phyloP scores from a whole-genome alignment of 2,797 vertebrate species.

The Sebastes hubbsi region DNA sequence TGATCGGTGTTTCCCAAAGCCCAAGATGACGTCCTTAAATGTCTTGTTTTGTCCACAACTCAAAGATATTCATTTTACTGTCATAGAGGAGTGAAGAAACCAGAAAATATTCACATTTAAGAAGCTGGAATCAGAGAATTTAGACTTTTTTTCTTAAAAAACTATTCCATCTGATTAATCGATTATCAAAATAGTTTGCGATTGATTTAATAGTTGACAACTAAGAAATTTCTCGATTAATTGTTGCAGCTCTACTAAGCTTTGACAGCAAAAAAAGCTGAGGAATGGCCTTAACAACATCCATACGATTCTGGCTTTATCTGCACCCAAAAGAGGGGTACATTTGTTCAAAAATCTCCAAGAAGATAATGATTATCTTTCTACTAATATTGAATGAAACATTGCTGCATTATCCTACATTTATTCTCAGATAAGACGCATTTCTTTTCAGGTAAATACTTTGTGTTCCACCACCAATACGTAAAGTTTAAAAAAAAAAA shows the following conservation, averaged over 20 bases:
- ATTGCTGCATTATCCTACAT: not conserved
- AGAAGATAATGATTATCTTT: not conserved
- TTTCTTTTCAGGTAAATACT: not conserved
- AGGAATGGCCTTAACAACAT: not conserved
- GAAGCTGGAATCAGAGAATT: too few relatives aligned
- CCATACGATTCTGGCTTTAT: not conserved
- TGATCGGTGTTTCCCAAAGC: too few relatives aligned
- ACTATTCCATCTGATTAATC: rapidly evolving
- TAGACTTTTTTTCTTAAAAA: too few relatives aligned
- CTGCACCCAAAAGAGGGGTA: not conserved
- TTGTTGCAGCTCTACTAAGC: not conserved
- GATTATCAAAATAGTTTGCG: too few relatives aligned
- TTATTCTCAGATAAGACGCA: not conserved
- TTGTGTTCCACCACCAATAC: not conserved
- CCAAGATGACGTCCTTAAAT: too few relatives aligned
- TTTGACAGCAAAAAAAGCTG: not conserved
- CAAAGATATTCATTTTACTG: too few relatives aligned
- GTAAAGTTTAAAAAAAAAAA: not conserved
- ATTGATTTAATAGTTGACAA: too few relatives aligned
- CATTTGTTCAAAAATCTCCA: not conserved
- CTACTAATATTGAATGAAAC: not conserved
- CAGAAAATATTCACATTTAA: too few relatives aligned
- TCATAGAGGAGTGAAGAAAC: too few relatives aligned
- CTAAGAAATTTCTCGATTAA: too few relatives aligned
- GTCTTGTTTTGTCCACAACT: too few relatives aligned